A percentile compares a stretch with the other conserved stretches of the same genome.
Evolutionary conservation across 1,140 invertebrate species (phyloP).

Genomic region (Melitaea cinxia): DNA sequence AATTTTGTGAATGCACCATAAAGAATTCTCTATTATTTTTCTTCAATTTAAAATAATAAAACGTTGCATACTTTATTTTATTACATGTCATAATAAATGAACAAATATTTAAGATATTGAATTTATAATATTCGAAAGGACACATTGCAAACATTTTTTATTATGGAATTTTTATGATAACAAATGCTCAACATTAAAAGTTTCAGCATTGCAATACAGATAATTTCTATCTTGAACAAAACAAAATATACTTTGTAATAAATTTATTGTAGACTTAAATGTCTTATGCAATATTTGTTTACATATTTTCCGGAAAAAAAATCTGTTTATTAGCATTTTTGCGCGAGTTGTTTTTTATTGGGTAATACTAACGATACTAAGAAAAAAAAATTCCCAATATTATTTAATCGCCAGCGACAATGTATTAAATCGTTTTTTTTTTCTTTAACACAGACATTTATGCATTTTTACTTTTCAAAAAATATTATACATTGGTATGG

Average conservation of each 20-base stretch:
- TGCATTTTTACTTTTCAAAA: constrained; percentile 7
- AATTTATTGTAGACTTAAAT: constrained; percentile 20
- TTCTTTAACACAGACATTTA: background rate
- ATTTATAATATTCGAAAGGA: constrained; percentile 14
- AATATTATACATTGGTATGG: constrained; percentile 15
- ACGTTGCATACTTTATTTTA: background rate
- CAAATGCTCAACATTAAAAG: constrained; percentile 1
- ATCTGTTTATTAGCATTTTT: constrained; percentile 8
- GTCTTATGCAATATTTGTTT: background rate
- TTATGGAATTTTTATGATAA: constrained; percentile 6
- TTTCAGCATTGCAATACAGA: background rate
- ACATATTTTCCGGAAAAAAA: constrained; percentile 2
- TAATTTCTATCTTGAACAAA: constrained; percentile 23
- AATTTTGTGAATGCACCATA: too few species aligned
- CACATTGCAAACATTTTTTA: background rate
- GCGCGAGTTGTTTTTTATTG: constrained; percentile 10
- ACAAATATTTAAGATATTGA: background rate
- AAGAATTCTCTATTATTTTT: too few species aligned
- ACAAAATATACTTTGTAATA: constrained; percentile 24
- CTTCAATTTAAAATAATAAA: background rate
- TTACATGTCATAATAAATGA: background rate
- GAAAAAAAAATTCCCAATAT: constrained; percentile 23
- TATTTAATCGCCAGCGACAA: constrained; percentile 32
- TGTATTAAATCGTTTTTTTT: constrained; percentile 19
- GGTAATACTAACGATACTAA: constrained; percentile 18